Evolutionary conservation across 2,113 vertebrate species (phyloP).

Genomic region (Astur gentilis): DNA sequence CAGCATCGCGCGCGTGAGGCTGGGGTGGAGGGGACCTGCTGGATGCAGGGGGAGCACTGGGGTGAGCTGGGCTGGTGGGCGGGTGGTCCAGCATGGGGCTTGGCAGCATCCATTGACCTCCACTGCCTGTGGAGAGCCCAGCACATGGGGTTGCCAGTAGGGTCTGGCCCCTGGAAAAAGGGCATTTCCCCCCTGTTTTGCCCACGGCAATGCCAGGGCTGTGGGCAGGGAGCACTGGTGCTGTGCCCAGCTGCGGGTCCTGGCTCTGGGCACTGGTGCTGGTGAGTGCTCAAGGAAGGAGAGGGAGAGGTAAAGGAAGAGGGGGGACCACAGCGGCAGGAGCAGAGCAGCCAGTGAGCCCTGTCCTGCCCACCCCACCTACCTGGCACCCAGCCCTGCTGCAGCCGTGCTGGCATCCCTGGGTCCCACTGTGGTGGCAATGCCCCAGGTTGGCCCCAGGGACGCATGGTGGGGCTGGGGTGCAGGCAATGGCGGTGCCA

Average conservation of each 20-base stretch:
- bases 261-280: accelerated
- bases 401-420: background rate
- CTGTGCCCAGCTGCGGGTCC: accelerated
- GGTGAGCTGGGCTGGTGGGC: accelerated
- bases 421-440: accelerated
- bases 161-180: background rate
- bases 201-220: accelerated
- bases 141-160: accelerated
- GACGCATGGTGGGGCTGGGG: accelerated
- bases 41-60: accelerated
- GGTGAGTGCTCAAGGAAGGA: accelerated
- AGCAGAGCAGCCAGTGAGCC: background rate
- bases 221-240: accelerated
- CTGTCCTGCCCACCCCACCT: background rate
- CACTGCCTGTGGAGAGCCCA: accelerated
- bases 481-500: background rate
- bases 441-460: background rate
- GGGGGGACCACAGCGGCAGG: accelerated
- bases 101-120: accelerated
- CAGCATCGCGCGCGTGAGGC: accelerated
- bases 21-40: accelerated
- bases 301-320: background rate
- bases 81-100: accelerated
- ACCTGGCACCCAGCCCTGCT: accelerated
- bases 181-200: background rate